These are phyloP conservation scores for Phrynosoma platyrhinos DNA, from an alignment of 2,113 vertebrate genomes.

Conservation along the genomic window DNA sequence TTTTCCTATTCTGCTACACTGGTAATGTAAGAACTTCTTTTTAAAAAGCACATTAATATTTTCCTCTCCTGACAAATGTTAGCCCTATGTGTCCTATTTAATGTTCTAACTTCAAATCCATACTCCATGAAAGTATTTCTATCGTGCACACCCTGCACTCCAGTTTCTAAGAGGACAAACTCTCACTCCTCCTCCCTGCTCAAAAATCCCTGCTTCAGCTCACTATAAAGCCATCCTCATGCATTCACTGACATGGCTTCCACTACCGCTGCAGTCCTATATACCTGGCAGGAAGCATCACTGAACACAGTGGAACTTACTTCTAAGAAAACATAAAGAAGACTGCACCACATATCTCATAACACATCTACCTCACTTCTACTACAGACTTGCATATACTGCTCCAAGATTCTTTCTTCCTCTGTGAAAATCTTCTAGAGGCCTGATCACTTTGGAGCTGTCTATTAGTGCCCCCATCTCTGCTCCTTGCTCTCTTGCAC, in stretches of 20 bases:
- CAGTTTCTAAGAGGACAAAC: neutral
- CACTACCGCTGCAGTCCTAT: neutral
- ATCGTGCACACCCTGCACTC: neutral
- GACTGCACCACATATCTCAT: neutral
- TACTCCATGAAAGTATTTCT: neutral
- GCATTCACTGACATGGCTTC: neutral
- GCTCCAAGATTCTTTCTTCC: neutral
- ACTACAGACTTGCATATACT: neutral
- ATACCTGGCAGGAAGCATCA: neutral
- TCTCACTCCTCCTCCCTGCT: neutral
- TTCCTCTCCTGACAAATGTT: neutral
- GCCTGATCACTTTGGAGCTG: conserved; percentile 8
- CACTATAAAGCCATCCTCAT: neutral
- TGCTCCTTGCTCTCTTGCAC: neutral
- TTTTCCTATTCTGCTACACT: neutral
- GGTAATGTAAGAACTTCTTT: neutral
- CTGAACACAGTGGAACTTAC: neutral
- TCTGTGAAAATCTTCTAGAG: neutral
- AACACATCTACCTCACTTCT: conserved; percentile 2
- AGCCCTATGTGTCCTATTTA: neutral
- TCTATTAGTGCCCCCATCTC: neutral
- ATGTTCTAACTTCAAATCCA: neutral
- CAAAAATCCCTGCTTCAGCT: neutral
- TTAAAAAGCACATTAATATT: neutral
- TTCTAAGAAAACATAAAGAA: neutral